These are phyloP conservation scores for Caenorhabditis uteleia DNA, from an alignment of 2,888 invertebrate genomes.

Conservation along the genomic window DNA sequence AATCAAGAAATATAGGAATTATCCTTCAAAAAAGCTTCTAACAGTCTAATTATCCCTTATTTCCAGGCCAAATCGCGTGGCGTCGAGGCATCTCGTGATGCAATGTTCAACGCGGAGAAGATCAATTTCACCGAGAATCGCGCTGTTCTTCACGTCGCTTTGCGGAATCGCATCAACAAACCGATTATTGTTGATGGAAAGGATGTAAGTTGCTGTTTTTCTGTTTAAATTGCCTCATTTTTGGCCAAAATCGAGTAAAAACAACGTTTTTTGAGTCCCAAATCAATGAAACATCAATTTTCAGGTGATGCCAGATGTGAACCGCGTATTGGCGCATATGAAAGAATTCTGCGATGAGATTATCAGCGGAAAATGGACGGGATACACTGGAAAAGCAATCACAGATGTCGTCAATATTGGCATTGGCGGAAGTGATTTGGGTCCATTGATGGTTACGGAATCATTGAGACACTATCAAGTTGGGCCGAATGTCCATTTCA, in stretches of 20 bases:
- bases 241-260: too few species aligned
- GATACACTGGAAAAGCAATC: conserved; percentile 89
- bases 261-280: not conserved
- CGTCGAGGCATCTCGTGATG: conserved; percentile 84
- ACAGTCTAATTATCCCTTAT: conserved; percentile 10
- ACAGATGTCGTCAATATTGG: conserved; percentile 98
- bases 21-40: conserved; percentile 4
- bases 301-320: conserved; percentile 84
- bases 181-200: conserved; percentile 84
- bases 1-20: too few species aligned
- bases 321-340: conserved; percentile 90
- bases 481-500: conserved; percentile 89
- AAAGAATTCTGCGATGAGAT: conserved; percentile 82
- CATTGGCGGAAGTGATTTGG: conserved; percentile 96
- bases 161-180: conserved; percentile 83
- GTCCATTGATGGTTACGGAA: conserved; percentile 81
- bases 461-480: conserved; percentile 86
- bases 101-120: conserved; percentile 90
- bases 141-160: conserved; percentile 90
- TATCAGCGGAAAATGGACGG: conserved; percentile 76
- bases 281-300: not conserved
- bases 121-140: conserved; percentile 97
- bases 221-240: too few species aligned
- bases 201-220: conserved; percentile 79
- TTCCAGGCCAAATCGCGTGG: conserved; percentile 78